Conservation (phyloP, 2,888 invertebrate genomes). For the Eupithecia vulgata region DNA sequence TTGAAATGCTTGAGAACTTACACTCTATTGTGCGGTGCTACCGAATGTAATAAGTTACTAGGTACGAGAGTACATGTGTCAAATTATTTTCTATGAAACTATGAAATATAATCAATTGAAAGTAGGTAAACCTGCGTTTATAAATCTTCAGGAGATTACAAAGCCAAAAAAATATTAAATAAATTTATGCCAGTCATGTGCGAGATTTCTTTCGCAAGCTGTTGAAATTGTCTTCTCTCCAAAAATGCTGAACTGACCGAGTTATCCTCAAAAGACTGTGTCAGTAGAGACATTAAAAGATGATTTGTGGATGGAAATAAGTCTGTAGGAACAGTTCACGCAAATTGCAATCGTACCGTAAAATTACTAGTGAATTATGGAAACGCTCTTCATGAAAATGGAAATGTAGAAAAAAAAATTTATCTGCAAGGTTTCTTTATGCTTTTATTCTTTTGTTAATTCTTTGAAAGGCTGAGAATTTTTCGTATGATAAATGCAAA, state of each 20-base stretch:
- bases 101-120: no score
- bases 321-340: neutral
- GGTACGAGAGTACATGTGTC: no score
- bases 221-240: neutral
- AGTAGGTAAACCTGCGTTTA: no score
- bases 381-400: neutral
- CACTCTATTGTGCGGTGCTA: no score
- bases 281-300: conserved; percentile 11
- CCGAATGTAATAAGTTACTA: no score
- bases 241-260: neutral
- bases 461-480: neutral
- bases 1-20: no score
- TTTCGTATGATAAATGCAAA: no score
- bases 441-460: neutral
- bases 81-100: no score
- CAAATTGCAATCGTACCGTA: neutral
- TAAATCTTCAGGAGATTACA: no score
- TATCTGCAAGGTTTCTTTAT: neutral
- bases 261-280: neutral
- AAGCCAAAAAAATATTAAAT: no score
- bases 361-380: conserved; percentile 4
- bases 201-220: neutral
- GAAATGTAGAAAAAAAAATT: neutral
- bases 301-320: conserved; percentile 12
- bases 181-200: neutral